phyloP scores from a whole-genome alignment of 2,888 invertebrate genomes.

The Limenitis camilla region DNA sequence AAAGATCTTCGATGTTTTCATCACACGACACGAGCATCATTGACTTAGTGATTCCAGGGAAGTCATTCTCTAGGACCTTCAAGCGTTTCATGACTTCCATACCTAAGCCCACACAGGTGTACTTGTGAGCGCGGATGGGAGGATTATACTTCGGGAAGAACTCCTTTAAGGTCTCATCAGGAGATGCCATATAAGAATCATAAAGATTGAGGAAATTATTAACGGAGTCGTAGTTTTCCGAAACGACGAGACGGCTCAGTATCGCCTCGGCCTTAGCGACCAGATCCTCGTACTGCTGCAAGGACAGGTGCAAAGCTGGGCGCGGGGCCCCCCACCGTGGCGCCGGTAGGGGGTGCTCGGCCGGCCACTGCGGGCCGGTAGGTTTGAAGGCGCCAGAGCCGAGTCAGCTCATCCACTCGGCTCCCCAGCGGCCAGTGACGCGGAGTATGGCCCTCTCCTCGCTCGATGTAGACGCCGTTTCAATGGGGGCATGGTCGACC shows the following conservation, averaged over 20 bases:
- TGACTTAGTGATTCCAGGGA: conserved; percentile 80
- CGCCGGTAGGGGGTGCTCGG: conserved; percentile 64
- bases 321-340: conserved; percentile 67
- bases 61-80: conserved; percentile 75
- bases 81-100: conserved; percentile 86
- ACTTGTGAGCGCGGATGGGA: conserved; percentile 86
- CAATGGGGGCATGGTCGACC: conserved; percentile 43
- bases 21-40: conserved; percentile 89
- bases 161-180: conserved; percentile 79
- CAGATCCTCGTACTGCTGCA: conserved; percentile 85
- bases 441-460: conserved; percentile 67
- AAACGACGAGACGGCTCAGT: conserved; percentile 87
- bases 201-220: conserved; percentile 85
- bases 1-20: conserved; percentile 81
- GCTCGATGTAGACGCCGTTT: conserved; percentile 53
- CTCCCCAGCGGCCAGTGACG: conserved; percentile 90
- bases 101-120: conserved; percentile 93
- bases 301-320: conserved; percentile 82
- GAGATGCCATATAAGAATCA: conserved; percentile 80
- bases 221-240: conserved; percentile 92
- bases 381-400: conserved; percentile 63
- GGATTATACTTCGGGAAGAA: conserved; percentile 89
- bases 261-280: conserved; percentile 87
- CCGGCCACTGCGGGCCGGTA: conserved; percentile 58
- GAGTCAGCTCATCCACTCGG: conserved; percentile 99